Evolutionary conservation across 2,797 vertebrate species (phyloP), one percentile per base, ranked within the genome.

Genomic region (Sebastes iracundus): DNA sequence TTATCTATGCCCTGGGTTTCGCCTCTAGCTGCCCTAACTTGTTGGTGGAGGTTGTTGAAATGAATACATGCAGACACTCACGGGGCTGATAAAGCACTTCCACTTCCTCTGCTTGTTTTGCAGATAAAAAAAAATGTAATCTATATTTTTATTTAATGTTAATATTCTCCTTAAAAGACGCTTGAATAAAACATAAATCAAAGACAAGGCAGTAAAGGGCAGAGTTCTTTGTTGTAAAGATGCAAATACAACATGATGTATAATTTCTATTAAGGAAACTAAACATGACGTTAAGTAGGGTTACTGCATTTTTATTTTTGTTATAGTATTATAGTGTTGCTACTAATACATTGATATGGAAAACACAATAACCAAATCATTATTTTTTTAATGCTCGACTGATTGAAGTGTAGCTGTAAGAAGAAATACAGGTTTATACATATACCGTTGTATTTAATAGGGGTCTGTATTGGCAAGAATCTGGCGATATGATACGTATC

Each of bases 201-300:
- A 65, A n/a, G 30, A 55, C 60, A 49, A 61, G 27, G 18, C 58
- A 59, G 27, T 20, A 20, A 60, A 60, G 18, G 27, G 16, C 10
- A 49, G 16, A 74, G 72, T 7, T 66, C 33, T 6, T 74, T 22
- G n/a, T 52, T 73, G 5, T 18, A 52, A 25, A 72, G 13, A 52
- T 32, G 0, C 13, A 33, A 73, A 11, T 46, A 61, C 25, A 16
- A 61, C 1, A 3, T 72, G 22, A 72, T 72, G 8, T 64, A 14
- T 35, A 12, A 27, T 27, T 63, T 53, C 6, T 35, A 35, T 35
- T 7, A 35, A 22, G 16, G 6, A 35, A 59, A 59, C 27, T 60
- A 20, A 56, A 58, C 14, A 58, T 12, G 9, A 58, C 7, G 18
- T 35, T 70, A 25, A 70, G 23, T 56, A 28, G 5, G 33, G 23